Evolutionary conservation across 2,888 invertebrate species (phyloP), one percentile per base, ranked within the genome.

Genomic region (Eremobia ochroleuca): DNA sequence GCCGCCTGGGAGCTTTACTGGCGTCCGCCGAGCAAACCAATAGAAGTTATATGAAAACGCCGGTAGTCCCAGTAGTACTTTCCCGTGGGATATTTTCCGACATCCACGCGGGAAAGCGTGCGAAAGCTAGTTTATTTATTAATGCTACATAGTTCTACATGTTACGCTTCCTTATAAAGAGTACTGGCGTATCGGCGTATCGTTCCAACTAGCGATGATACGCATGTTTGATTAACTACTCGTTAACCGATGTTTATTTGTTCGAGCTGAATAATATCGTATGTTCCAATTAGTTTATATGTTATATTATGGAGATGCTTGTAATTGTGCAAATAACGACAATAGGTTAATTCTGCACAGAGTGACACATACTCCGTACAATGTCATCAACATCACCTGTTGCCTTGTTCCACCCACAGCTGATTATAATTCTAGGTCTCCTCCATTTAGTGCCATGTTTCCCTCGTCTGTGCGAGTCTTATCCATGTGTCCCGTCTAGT

Each of bases 161-260:
- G 28, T n/a, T 55, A 58, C 28, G 15, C 4, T 64, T 34, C 34
- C 76, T 34, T 68, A 43, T 28, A 52, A 11, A 13, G 61, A 49
- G 43, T 76, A 43, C 8, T 49, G 13, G 31, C 55, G 34, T 66
- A 77, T 64, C 28, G 21, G 43, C 43, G 46, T 73, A 83, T 68
- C 64, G 55, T 64, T 68, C 37, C 37, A 40, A 40, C 31, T 34
- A 40, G 28, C 25, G 52, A 67, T 70, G 67, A 73, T 73, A 67
- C 49, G 61, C 68, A 83, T 82, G 77, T 64, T 79, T 84, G 74
- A 82, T 79, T 64, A 74, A 58, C n/a, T 62, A 74, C 31, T 59
- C 52, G 59, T 55, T 49, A 67, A 37, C 40, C 13, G 34, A 65
- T 79, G 71, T 79, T 83, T 79, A 59, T 84, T 79, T 68, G 67